Conservation (phyloP, 2,113 vertebrate genomes). For the Entelurus aequoreus region DNA sequence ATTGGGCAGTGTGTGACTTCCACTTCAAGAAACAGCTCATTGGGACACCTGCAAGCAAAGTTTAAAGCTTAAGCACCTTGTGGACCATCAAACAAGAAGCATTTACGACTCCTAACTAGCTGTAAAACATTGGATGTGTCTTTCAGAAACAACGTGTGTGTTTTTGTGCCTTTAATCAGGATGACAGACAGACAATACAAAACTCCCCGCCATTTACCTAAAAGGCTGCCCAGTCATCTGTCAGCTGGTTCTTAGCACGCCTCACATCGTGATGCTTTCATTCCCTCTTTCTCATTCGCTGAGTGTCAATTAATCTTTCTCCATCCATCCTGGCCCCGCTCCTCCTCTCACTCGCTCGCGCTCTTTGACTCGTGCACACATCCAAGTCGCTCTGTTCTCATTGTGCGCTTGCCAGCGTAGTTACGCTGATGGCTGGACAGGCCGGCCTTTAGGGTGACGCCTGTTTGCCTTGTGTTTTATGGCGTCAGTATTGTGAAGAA, state of each 20-base stretch:
- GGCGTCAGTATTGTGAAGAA: constrained; percentile 60
- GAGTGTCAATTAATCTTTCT: constrained; percentile 54
- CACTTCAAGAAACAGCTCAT: too few relatives aligned
- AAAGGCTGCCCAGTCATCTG: constrained; percentile 50
- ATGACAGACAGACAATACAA: constrained; percentile 40
- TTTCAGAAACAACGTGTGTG: constrained; percentile 12
- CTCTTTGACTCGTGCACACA: constrained; percentile 19
- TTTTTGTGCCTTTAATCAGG: constrained; percentile 32
- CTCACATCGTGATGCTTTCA: constrained; percentile 35
- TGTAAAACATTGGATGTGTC: constrained; percentile 8
- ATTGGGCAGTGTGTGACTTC: too few relatives aligned
- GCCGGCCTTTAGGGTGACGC: constrained; percentile 57
- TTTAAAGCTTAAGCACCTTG: neutral
- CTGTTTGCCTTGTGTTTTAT: constrained; percentile 68
- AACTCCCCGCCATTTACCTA: constrained; percentile 47
- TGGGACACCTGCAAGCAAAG: neutral
- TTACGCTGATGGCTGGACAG: constrained; percentile 64
- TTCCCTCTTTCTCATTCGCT: constrained; percentile 45
- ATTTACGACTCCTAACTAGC: constrained; percentile 6
- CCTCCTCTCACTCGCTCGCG: neutral
- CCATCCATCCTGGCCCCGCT: constrained; percentile 29
- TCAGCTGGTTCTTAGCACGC: constrained; percentile 18
- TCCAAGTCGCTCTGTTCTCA: constrained; percentile 16
- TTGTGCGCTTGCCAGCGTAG: constrained; percentile 51
- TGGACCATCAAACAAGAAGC: neutral